Evolutionary conservation across 2,113 vertebrate species (phyloP), one percentile per base, ranked within the genome.

Genomic region (Pseudorhombus dupliciocellatus): DNA sequence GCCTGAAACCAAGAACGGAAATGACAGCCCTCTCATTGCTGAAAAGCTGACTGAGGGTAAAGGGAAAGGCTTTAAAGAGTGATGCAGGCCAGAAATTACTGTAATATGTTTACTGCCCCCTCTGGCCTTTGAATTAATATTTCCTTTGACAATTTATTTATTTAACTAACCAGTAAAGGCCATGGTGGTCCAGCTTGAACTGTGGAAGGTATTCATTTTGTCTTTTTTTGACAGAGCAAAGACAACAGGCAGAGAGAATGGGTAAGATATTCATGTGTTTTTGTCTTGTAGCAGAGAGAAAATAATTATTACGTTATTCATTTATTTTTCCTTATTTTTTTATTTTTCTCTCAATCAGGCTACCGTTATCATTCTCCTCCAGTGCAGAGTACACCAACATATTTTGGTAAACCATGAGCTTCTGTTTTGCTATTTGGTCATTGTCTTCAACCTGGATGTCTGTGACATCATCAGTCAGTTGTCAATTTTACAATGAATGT

Each of bases 21-120:
- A 65, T 61, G 54, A 58, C 1, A 55, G 70, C 3, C 40, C 69
- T 4, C 37, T 96, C 34, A 89, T 97, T 72, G 96, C 94, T 4
- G 92, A 96, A 81, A 98, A 97, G 77, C 91, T 97, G 18, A 89
- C 90, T 0, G 96, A 98, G 64, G 89, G 92, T 70, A 92, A 72
- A 51, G 2, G 26, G 28, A 55, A 44, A 44, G 15, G 40, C 14
- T 18, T 56, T 52, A 12, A 22, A 53, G 34, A 14, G 15, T 21
- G 18, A 30, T 25, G 7, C 34, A 26, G 40, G 22, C 51, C 7
- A 53, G 21, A 54, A 30, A 7, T 59, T 4, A 5, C 7, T 28
- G 25, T 25, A 4, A 2, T 1, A 15, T 3, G 25, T 34, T 60
- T 7, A 26, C 8, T 30, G 55, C 28, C 24, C 66, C 0, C 7